Percentiles rank a stretch among this genome's conserved stretches.
phyloP scores from a whole-genome alignment of 1,140 invertebrate species.

The Goniozus legneri region DNA sequence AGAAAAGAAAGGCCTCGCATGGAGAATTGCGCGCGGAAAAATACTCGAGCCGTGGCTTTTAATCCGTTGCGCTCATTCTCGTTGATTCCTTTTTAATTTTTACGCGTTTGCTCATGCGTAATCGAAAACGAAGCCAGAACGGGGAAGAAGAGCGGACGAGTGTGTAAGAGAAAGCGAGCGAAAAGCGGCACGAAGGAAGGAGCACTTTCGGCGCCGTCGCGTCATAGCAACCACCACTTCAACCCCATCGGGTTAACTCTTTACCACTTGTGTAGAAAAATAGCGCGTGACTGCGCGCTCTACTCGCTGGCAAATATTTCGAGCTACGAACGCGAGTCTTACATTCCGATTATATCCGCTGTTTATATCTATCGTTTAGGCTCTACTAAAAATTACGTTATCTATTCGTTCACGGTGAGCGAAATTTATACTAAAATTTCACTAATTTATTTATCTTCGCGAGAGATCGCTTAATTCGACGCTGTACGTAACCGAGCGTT shows the following conservation, averaged over 20 bases:
- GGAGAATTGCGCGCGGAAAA: conserved; percentile 35
- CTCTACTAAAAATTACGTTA: no score
- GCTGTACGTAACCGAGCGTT: no score
- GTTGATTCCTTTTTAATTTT: conserved; percentile 45
- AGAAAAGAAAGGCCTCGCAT: conserved; percentile 16
- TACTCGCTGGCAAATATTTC: neutral
- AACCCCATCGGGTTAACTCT: conserved; percentile 26
- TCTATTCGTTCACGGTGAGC: no score
- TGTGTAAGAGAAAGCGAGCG: neutral
- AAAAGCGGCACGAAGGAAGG: conserved; percentile 8
- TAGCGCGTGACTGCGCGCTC: neutral
- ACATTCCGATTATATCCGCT: neutral
- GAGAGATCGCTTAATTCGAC: no score
- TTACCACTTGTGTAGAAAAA: conserved; percentile 25
- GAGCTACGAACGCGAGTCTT: neutral
- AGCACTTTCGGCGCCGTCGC: conserved; percentile 21
- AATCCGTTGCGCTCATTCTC: conserved; percentile 33
- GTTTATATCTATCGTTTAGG: no score
- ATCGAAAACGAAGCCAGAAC: conserved; percentile 32
- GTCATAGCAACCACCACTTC: conserved; percentile 23
- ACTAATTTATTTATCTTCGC: no score
- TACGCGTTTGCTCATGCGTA: conserved; percentile 38
- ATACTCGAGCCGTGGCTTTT: conserved; percentile 38
- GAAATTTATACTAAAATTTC: no score
- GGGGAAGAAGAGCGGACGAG: conserved; percentile 5